Percentiles rank a stretch among this genome's conserved stretches.
Evolutionary conservation across 1,140 invertebrate genomes (phyloP).

Genomic region (Cotesia vestalis): DNA sequence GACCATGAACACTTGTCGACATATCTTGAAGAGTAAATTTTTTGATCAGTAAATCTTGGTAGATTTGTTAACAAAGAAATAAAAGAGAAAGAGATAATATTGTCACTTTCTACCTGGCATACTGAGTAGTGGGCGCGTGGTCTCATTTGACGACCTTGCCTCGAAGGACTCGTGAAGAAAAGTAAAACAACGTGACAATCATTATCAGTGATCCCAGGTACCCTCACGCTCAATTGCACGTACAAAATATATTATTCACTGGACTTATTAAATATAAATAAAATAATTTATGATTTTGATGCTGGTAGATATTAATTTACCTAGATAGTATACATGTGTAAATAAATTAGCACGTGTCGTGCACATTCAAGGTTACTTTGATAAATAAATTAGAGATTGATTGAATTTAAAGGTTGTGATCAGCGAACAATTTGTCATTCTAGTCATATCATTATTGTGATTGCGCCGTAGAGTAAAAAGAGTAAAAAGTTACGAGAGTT

Average conservation of each 20-base stretch:
- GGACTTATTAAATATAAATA: slow-evolving; percentile 18
- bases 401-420: neutral
- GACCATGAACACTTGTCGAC: too few relatives aligned
- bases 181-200: slow-evolving; percentile 55
- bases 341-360: slow-evolving; percentile 25
- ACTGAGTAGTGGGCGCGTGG: slow-evolving; percentile 2
- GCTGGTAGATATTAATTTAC: too few relatives aligned
- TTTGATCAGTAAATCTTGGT: too few relatives aligned
- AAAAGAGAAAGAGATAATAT: too few relatives aligned
- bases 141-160: slow-evolving; percentile 26
- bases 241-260: slow-evolving; percentile 24
- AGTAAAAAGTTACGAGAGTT: too few relatives aligned
- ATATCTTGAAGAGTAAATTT: too few relatives aligned
- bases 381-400: neutral
- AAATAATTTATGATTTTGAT: slow-evolving; percentile 19
- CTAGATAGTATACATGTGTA: slow-evolving; percentile 12
- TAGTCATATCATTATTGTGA: slow-evolving; percentile 15
- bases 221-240: slow-evolving; percentile 38
- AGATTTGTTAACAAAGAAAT: too few relatives aligned
- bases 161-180: slow-evolving; percentile 10
- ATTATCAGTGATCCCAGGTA: slow-evolving; percentile 44
- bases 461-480: too few relatives aligned
- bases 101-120: too few relatives aligned
- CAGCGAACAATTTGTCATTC: slow-evolving; percentile 7
- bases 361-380: slow-evolving; percentile 14